phyloP scores from a whole-genome alignment of 2,888 invertebrate species.

The Oligia latruncula region DNA sequence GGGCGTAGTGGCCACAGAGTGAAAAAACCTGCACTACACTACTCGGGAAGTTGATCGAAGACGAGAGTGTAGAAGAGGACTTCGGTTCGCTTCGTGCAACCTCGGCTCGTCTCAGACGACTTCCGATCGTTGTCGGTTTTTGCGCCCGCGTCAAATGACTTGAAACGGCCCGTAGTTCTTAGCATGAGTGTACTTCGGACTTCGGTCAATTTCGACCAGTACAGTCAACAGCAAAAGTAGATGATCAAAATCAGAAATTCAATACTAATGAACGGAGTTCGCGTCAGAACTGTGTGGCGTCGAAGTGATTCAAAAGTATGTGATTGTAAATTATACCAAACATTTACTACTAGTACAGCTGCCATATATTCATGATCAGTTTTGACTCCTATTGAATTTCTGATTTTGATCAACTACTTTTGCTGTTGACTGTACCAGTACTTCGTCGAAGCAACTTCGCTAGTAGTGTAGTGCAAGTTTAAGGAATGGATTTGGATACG shows the following conservation, averaged over 20 bases:
- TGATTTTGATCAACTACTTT: too few species aligned
- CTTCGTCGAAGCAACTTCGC: not conserved
- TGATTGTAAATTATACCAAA: too few species aligned
- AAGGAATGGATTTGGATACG: not conserved
- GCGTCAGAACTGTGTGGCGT: too few species aligned
- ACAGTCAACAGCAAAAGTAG: not conserved
- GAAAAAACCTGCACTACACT: not conserved
- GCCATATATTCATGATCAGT: too few species aligned
- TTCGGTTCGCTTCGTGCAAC: not conserved
- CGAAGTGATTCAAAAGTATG: too few species aligned
- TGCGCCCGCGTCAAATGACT: too few species aligned
- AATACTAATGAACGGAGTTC: too few species aligned
- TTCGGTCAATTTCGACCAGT: not conserved
- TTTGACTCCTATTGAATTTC: too few species aligned
- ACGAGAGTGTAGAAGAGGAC: not conserved
- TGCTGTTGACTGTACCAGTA: not conserved
- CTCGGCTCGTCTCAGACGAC: not conserved
- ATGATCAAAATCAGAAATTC: too few species aligned
- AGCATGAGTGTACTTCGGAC: not conserved
- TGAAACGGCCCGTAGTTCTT: too few species aligned
- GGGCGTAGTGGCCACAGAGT: not conserved
- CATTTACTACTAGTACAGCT: too few species aligned
- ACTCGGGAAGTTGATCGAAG: not conserved
- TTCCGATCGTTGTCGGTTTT: not conserved
- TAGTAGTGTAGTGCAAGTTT: not conserved